Conservation (phyloP, 1,140 invertebrate species). For the Temnothorax curvispinosus region DNA sequence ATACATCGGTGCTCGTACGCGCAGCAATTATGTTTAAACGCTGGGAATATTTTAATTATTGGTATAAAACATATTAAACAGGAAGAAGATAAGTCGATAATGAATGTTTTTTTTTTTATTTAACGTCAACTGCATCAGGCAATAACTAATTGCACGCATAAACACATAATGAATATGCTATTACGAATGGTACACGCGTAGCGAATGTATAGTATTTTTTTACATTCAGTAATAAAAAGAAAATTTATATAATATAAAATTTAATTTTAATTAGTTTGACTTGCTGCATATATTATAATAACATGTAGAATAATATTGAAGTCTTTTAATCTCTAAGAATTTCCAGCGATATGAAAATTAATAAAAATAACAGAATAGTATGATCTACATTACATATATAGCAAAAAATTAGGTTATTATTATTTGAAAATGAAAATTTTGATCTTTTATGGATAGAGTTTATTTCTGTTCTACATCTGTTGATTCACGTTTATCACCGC, state of each 20-base stretch:
- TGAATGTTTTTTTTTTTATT: neutral
- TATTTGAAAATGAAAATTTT: neutral
- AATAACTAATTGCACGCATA: neutral
- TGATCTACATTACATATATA: neutral
- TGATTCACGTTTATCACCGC: neutral
- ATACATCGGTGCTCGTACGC: neutral
- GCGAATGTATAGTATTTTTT: neutral
- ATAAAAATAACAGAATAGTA: neutral
- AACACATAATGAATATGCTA: neutral
- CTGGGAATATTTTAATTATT: neutral
- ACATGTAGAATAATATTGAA: neutral
- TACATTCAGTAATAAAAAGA: neutral
- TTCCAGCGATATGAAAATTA: neutral
- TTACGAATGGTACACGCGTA: neutral
- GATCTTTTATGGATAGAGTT: neutral
- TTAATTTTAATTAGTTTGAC: constrained; percentile 2
- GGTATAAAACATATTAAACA: neutral
- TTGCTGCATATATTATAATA: neutral
- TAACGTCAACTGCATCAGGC: neutral
- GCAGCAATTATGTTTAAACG: neutral
- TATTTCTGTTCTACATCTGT: neutral
- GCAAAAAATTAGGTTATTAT: constrained; percentile 28
- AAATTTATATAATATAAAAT: neutral
- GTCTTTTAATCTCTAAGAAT: constrained; percentile 10
- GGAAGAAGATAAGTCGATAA: neutral